A percentile compares a stretch with the other conserved stretches of the same genome.
Evolutionary conservation across 1,140 invertebrate genomes (phyloP).

Genomic region (Aphelinus atriplicis): DNA sequence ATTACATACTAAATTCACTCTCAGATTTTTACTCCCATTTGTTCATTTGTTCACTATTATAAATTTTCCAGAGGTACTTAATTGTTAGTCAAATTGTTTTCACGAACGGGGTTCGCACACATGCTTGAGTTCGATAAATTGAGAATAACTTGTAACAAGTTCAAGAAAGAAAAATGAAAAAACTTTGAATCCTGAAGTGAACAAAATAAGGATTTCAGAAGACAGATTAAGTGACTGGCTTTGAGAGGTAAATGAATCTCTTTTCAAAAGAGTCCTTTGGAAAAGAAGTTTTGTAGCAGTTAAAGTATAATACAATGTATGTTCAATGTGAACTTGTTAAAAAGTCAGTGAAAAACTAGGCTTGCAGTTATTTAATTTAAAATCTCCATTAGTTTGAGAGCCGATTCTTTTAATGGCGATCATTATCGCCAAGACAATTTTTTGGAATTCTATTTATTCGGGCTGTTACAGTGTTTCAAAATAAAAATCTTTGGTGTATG

Average conservation of each 20-base stretch:
- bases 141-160: background rate
- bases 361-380: slow-evolving; percentile 1
- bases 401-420: background rate
- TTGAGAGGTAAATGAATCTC: slow-evolving; percentile 25
- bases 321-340: background rate
- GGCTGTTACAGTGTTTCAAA: background rate
- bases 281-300: slow-evolving; percentile 4
- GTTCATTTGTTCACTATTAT: slow-evolving; percentile 17
- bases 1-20: too few species aligned
- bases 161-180: slow-evolving; percentile 16
- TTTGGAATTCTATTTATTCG: background rate
- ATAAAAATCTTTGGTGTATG: background rate
- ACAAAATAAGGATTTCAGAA: slow-evolving; percentile 12
- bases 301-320: slow-evolving; percentile 3
- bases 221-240: slow-evolving; percentile 4
- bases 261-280: slow-evolving; percentile 10
- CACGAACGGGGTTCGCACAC: slow-evolving; percentile 17
- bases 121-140: slow-evolving; percentile 18
- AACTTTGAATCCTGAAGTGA: slow-evolving; percentile 15
- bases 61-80: slow-evolving; percentile 31
- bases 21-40: background rate
- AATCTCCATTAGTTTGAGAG: background rate
- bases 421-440: background rate
- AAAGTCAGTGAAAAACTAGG: slow-evolving; percentile 20
- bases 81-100: slow-evolving; percentile 9